Evolutionary conservation across 1,140 invertebrate genomes (phyloP), one percentile per base, ranked within the genome.

Genomic region (Trissolcus basalis): DNA sequence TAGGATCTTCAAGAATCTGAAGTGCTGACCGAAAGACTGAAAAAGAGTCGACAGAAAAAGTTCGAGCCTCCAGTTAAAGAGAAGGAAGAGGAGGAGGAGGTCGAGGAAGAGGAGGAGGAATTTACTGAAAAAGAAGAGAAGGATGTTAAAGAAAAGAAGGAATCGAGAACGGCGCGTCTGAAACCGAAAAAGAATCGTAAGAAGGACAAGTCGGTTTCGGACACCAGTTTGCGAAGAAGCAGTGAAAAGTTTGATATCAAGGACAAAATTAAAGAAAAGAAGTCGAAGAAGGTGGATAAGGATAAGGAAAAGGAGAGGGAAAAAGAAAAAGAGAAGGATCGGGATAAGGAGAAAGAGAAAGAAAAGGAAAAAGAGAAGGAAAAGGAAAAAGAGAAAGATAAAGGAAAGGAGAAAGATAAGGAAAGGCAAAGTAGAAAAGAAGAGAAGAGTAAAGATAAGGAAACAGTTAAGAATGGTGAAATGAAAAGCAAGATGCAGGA

Each of bases 31-130:
- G 89, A 88, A 85, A 90, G 81, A 82, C 83, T 82, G 89, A 83
- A 89, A 83, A 77, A 90, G 88, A 88, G 87, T 89, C 87, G 89
- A 84, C 82, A 89, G 85, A 85, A 85, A 86, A 77, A 76, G 68
- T 58, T 80, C 2, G 75, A 88, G 79, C 76, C 87, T 81, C 70
- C 68, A 85, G 8, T 63, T 12, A 87, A 87, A 53, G 89, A 90
- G 60, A 87, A 87, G 15, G 47, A 60, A 76, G 77, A 88, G 1
- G 87, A 87, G 48, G 89, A 90, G 61, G 87, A 86, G 9, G 33
- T 53, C 5, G 86, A 87, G 55, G 83, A 89, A 27, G 85, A 85
- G 53, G 80, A 84, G 79, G 4, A 88, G 85, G 78, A 88, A 84
- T 39, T 33, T 9, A 58, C 77, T 54, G 72, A 80, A 41, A 80